phyloP scores from a whole-genome alignment of 1,140 invertebrate genomes.

The Lordiphosa clarofinis region DNA sequence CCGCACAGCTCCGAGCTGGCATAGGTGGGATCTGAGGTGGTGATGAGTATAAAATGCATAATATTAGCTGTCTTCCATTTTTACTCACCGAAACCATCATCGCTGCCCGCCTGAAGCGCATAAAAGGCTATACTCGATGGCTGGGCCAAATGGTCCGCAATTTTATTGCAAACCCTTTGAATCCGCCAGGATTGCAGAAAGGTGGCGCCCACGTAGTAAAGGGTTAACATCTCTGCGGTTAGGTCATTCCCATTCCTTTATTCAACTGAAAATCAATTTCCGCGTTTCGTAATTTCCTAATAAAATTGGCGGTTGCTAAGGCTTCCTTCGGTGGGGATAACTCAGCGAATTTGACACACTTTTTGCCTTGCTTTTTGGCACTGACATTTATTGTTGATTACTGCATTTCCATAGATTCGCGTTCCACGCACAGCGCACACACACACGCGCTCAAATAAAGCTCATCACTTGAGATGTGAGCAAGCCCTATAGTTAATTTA shows the following conservation, averaged over 20 bases:
- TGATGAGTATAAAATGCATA: no score
- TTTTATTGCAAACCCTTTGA: conserved; percentile 80
- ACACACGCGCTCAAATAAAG: conserved; percentile 1
- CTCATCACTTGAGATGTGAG: not conserved
- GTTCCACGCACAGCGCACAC: conserved; percentile 1
- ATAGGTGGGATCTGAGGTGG: conserved; percentile 55
- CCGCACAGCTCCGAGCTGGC: conserved; percentile 81
- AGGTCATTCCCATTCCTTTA: not conserved
- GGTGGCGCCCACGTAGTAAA: conserved; percentile 86
- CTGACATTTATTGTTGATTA: conserved; percentile 69
- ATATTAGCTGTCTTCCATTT: no score
- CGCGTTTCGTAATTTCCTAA: conserved; percentile 1
- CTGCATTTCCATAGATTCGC: conserved; percentile 37
- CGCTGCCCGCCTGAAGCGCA: conserved; percentile 68
- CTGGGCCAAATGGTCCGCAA: conserved; percentile 79
- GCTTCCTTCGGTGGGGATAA: no score
- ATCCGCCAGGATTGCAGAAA: conserved; percentile 85
- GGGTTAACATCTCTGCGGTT: conserved; percentile 80
- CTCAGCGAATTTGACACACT: conserved; percentile 64
- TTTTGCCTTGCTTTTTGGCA: conserved; percentile 36
- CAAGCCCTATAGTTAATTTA: no score
- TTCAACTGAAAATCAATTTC: not conserved
- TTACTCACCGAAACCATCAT: conserved; percentile 69
- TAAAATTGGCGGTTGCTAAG: not conserved
- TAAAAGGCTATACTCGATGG: conserved; percentile 73